Conservation (phyloP, 92 coral and sea anemone genomes). For the Actinostola sp. region DNA sequence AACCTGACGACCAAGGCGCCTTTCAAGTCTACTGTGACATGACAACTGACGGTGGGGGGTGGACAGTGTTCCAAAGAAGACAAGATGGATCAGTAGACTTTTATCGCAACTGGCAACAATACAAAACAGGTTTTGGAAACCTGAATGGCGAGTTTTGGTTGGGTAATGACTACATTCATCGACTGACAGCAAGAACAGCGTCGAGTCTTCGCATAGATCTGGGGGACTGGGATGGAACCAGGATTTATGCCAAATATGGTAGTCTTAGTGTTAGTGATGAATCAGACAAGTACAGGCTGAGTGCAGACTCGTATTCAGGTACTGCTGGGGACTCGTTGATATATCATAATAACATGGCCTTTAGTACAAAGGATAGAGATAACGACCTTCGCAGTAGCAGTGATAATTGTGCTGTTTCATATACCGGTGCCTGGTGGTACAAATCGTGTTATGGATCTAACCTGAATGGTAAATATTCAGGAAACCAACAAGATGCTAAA, state of each 20-base stretch:
- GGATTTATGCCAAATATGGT: too few relatives aligned
- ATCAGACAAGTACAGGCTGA: conserved; percentile 28
- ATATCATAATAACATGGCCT: conserved; percentile 36
- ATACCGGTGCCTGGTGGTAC: conserved; percentile 66
- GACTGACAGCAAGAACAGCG: conserved; percentile 1
- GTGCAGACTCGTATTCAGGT: conserved; percentile 41
- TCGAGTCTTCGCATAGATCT: not conserved
- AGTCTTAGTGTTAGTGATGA: conserved; percentile 28
- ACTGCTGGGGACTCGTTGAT: conserved; percentile 56
- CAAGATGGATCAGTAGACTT: too few relatives aligned
- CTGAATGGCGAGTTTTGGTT: too few relatives aligned
- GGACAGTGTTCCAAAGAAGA: too few relatives aligned
- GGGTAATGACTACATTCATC: too few relatives aligned
- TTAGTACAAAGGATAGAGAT: conserved; percentile 62
- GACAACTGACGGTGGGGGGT: too few relatives aligned
- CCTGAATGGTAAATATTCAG: too few relatives aligned
- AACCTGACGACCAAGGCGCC: not conserved
- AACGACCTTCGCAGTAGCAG: conserved; percentile 22
- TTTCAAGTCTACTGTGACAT: not conserved
- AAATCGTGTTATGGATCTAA: conserved; percentile 20
- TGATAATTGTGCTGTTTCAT: conserved; percentile 39
- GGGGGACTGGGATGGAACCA: too few relatives aligned
- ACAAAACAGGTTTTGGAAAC: too few relatives aligned
- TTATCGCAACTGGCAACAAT: too few relatives aligned
- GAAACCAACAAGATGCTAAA: too few relatives aligned